A percentile compares a stretch with the other conserved stretches of the same genome.
phyloP scores from a whole-genome alignment of 2,888 invertebrate species.

The Heliconius hortense region DNA sequence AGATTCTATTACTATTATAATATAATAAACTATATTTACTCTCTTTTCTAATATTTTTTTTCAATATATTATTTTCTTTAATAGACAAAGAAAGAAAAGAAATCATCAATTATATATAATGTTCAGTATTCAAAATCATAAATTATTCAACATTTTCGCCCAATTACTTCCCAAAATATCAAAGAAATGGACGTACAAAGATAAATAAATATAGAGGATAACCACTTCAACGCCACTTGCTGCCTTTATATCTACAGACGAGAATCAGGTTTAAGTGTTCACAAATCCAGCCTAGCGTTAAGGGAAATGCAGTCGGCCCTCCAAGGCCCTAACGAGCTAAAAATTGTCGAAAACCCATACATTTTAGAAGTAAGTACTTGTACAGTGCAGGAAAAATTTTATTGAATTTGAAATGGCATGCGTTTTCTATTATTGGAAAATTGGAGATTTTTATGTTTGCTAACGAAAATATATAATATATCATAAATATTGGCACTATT shows the following conservation, averaged over 20 bases:
- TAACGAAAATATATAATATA: too few species aligned
- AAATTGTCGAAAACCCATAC: slow-evolving; percentile 25
- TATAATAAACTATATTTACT: too few species aligned
- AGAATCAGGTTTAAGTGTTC: slow-evolving; percentile 26
- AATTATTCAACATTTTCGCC: neutral
- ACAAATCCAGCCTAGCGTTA: slow-evolving; percentile 20
- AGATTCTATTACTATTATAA: too few species aligned
- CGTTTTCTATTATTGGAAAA: slow-evolving; percentile 19
- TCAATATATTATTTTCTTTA: too few species aligned
- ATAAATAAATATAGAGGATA: slow-evolving; percentile 24
- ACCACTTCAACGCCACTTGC: slow-evolving; percentile 22
- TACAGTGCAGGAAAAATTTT: slow-evolving; percentile 16
- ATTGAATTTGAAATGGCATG: slow-evolving; percentile 22
- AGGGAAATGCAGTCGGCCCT: slow-evolving; percentile 27
- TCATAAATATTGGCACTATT: too few species aligned
- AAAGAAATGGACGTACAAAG: slow-evolving; percentile 18
- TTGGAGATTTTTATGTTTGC: neutral
- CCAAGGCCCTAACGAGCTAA: slow-evolving; percentile 28
- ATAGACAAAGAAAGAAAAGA: neutral
- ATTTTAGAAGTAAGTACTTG: slow-evolving; percentile 25
- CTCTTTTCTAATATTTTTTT: too few species aligned
- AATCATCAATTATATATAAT: neutral
- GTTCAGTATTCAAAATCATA: neutral
- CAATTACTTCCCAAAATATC: slow-evolving; percentile 12
- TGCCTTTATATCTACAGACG: slow-evolving; percentile 24